Base-by-base conservation (phyloP, 2,113 vertebrate species). In the Aythya baeri region DNA sequence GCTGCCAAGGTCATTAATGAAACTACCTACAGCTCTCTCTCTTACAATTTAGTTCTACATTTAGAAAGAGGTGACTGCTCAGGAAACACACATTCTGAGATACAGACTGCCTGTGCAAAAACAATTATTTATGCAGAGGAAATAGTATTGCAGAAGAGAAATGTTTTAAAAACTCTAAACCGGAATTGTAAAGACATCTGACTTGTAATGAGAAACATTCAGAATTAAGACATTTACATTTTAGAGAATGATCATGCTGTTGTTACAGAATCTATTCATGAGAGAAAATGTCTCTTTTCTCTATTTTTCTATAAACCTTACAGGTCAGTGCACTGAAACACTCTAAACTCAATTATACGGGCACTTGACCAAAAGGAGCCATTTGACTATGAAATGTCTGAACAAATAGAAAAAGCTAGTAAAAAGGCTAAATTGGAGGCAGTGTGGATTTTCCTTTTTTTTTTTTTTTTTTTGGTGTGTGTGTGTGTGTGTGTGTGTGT, bases 61-160 rank as follows among this genome's bases (percentile, higher is more conserved):
- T 76, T 58, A 54, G 21, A 68, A 44, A 72, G 43, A 44, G 32
- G 21, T 29, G 17, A 23, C 8, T 31, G 13, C 46, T 52, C 59
- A 70, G 43, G 65, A 89, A 75, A 34, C 18, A 49, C 5, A 17
- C 0, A 2, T 50, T 38, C 46, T 46, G 55, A 80, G 50, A 46
- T 8, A 38, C 17, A 4, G 6, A 31, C 34, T 27, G 22, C 20
- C 43, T 12, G 1, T 0, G 2, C 0, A 1, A 34, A 1, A 26
- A 18, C 55, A 71, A 46, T 77, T 3, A 32, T 13, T 72, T 72
- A 7, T n/a, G 78, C 27, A 1, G 4, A 63, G 54, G 50, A 86
- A 70, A 49, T 0, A 18, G 18, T 23, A 50, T 25, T 68, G 36
- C 15, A 75, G 58, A 43, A 55, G 17, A 81, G 7, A 74, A 3